Percentiles rank a stretch among this genome's conserved stretches.
These are phyloP conservation scores for Helostoma temminkii DNA, from an alignment of 2,797 vertebrate species.

Conservation along the genomic window DNA sequence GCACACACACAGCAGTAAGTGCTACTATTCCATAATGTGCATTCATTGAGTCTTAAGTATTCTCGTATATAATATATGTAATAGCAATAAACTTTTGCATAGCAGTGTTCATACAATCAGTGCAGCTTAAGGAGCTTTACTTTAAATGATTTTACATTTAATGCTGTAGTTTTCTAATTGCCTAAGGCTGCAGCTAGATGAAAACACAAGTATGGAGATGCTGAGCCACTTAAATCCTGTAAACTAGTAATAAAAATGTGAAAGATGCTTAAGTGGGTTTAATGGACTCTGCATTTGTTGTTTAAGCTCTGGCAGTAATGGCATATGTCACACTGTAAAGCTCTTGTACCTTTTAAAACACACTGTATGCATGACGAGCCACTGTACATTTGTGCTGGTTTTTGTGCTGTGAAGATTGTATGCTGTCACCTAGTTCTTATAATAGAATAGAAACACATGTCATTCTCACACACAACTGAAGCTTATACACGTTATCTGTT, in stretches of 20 bases:
- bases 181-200: neutral
- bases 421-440: neutral
- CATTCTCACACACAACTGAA: neutral
- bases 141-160: neutral
- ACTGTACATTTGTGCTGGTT: slow-evolving; percentile 19
- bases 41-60: slow-evolving; percentile 7
- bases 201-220: neutral
- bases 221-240: neutral
- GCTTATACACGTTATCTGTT: neutral
- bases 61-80: neutral
- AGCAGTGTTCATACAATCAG: neutral
- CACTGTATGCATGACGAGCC: slow-evolving; percentile 6
- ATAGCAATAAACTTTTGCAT: neutral
- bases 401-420: neutral
- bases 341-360: neutral
- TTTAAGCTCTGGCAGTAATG: neutral
- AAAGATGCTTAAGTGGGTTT: slow-evolving; percentile 14
- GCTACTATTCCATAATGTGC: slow-evolving; percentile 1
- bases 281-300: neutral
- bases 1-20: slow-evolving; percentile 12
- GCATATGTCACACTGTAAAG: neutral
- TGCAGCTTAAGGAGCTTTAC: neutral
- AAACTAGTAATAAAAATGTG: slow-evolving; percentile 2
- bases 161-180: neutral
- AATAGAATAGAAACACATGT: neutral